Conservation (phyloP, 2,113 vertebrate genomes). For the Neotragus pygmaeus region DNA sequence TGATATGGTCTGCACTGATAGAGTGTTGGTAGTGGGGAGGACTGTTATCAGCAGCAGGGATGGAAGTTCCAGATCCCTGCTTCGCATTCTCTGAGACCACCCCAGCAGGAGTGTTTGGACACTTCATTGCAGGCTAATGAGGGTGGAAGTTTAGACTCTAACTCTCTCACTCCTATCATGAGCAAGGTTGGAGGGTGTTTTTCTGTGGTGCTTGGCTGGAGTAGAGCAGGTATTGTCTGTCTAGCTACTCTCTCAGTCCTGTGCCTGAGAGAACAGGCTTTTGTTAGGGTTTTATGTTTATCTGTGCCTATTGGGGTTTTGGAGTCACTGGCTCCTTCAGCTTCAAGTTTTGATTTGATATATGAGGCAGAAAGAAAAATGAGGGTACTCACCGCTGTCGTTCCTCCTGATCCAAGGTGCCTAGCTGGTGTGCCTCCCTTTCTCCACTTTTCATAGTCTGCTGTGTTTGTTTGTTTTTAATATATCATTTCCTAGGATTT, state of each 20-base stretch:
- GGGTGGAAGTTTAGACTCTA: neutral
- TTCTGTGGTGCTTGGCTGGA: neutral
- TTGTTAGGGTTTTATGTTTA: neutral
- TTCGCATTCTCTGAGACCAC: neutral
- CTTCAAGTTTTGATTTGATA: neutral
- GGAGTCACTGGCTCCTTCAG: neutral
- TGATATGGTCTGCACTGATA: neutral
- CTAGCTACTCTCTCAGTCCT: neutral
- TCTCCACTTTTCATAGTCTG: neutral
- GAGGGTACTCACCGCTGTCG: neutral
- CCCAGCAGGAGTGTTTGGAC: accelerated
- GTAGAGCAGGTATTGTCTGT: neutral
- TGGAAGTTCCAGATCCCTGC: neutral
- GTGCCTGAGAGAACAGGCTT: neutral
- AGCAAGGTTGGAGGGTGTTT: neutral
- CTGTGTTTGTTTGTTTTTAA: neutral
- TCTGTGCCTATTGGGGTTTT: neutral
- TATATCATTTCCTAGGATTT: neutral
- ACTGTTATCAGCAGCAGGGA: neutral
- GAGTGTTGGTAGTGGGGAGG: neutral
- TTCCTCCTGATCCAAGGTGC: neutral
- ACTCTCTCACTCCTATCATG: neutral
- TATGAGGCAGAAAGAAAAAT: neutral
- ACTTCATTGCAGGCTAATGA: neutral
- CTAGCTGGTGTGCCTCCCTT: neutral